These are phyloP conservation scores for Bambusicola thoracicus DNA, from an alignment of 2,113 vertebrate species.

Conservation along the genomic window DNA sequence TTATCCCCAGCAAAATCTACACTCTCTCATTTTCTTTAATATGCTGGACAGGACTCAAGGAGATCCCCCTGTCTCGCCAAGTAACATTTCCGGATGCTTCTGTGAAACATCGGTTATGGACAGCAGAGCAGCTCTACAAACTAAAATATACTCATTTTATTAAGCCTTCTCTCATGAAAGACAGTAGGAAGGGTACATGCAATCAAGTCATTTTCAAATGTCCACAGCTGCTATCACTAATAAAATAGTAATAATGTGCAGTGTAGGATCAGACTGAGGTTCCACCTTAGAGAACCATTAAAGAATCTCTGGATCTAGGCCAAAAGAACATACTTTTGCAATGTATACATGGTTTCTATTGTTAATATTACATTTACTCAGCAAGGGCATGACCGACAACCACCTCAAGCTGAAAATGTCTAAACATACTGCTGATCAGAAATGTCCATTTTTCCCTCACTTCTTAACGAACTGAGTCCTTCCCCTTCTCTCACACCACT, in stretches of 20 bases:
- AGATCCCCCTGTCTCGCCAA: not conserved
- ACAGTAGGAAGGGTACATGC: not conserved
- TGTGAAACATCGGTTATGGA: not conserved
- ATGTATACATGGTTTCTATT: not conserved
- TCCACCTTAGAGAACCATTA: not conserved
- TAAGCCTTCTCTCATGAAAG: rapidly evolving
- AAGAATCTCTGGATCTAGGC: not conserved
- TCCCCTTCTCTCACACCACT: rapidly evolving
- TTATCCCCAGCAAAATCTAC: not conserved
- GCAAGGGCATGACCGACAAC: rapidly evolving
- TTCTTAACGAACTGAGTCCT: not conserved
- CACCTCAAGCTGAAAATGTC: not conserved
- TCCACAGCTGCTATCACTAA: not conserved
- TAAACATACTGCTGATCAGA: not conserved
- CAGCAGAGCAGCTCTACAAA: not conserved
- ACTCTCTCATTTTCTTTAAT: not conserved
- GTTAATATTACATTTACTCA: not conserved
- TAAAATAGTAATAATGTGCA: not conserved
- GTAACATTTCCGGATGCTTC: not conserved
- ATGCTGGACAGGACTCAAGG: not conserved
- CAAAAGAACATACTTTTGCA: not conserved
- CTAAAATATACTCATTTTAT: rapidly evolving
- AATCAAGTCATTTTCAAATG: not conserved
- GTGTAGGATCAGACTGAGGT: not conserved
- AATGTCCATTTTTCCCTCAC: rapidly evolving